phyloP scores from a whole-genome alignment of 2,888 invertebrate genomes.

The Balanococcus diminutus region DNA sequence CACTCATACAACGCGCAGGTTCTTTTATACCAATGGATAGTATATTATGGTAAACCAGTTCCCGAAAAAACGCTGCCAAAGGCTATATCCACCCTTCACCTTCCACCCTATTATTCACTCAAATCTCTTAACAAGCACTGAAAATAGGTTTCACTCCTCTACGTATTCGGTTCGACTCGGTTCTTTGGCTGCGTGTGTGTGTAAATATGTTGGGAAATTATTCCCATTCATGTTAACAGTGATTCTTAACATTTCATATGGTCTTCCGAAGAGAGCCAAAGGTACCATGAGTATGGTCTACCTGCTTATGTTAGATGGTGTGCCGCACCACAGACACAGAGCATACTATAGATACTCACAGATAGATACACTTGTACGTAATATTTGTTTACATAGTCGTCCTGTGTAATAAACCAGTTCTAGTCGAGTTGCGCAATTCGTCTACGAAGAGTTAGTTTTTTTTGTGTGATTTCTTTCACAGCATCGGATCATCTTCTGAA shows the following conservation, averaged over 20 bases:
- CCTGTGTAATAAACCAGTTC: not conserved
- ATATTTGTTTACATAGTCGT: constrained; percentile 18
- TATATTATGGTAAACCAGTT: constrained; percentile 45
- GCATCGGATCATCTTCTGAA: no score
- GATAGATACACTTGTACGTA: not conserved
- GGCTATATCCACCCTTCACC: constrained; percentile 48
- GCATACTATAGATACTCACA: not conserved
- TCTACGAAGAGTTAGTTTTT: no score
- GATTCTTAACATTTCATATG: constrained; percentile 12
- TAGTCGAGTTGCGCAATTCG: not conserved
- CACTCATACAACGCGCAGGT: not conserved
- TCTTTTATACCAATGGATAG: not conserved
- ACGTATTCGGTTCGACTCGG: no score
- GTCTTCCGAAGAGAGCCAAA: not conserved
- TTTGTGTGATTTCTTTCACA: no score
- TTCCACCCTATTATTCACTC: constrained; percentile 54
- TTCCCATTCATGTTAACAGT: constrained; percentile 50
- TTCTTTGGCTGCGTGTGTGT: not conserved
- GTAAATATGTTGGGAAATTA: constrained; percentile 24
- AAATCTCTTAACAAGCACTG: constrained; percentile 54
- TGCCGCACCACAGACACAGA: no score
- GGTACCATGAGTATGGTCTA: no score
- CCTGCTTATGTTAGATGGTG: no score
- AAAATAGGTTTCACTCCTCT: constrained; percentile 45
- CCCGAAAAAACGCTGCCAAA: constrained; percentile 46